Evolutionary conservation across 2,888 invertebrate genomes (phyloP), one percentile per base, ranked within the genome.

Genomic region (Coleophora deauratella): DNA sequence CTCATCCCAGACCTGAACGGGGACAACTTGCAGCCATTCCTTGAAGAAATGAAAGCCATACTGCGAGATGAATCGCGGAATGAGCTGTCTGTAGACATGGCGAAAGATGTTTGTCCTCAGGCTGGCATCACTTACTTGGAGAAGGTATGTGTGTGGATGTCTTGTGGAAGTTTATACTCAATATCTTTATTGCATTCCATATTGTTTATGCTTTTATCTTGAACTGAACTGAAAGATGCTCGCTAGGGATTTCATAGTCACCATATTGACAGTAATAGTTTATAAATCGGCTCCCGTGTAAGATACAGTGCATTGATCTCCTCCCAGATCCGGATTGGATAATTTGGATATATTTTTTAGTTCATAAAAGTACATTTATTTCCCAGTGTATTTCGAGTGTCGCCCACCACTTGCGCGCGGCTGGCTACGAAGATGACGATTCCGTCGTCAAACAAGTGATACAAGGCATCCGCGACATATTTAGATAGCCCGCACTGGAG

Each of bases 371-470:
- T n/a, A n/a, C n/a, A n/a, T n/a, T n/a, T n/a, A n/a, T n/a, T n/a
- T 30, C 72, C 21, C 72, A 89, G 89, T 88, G 78, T 47, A 70
- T 88, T 47, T 87, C 86, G 27, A 89, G 89, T 50, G 63, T 87
- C 1, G 66, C 75, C 6, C 88, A 88, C 55, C 87, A 89, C 70
- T 61, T 89, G 62, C 66, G 62, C 0, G 69, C 78, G 1, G 79
- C 84, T 3, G 79, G 80, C 9, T 81, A 82, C 57, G 55, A 53
- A 1, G 67, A 70, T 33, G 56, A 59, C n/a, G 70, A 72, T 44
- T 60, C 67, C 3, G 42, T 77, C 13, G 49, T 65, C 1, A 34
- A 46, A 27, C 62, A 53, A 9, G 56, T 86, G 1, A 28, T 74
- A 27, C 57, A 56, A 14, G 78, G 73, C 9, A 52, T 85, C 13